Evolutionary conservation across 2,113 vertebrate genomes (phyloP), one percentile per base, ranked within the genome.

Genomic region (Chlamydotis undulata): DNA sequence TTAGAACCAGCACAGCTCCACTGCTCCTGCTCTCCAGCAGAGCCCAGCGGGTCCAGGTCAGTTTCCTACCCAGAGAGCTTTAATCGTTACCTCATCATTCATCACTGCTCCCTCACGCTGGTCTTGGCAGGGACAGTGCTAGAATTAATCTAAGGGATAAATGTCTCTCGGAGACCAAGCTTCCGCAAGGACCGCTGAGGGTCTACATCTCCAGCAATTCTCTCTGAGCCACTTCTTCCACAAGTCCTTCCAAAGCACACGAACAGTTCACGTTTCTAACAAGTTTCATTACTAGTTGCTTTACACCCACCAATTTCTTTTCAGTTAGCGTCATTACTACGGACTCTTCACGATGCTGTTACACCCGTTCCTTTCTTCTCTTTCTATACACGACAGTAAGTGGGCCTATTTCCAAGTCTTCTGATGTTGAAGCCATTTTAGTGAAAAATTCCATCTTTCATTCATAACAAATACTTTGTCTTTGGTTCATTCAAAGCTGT

Each of bases 291-390:
- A 22, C 65, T 26, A 4, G 13, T 5, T 10, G 13, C 19, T 63
- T 39, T 14, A 9, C 0, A 14, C 31, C 39, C 73, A 15, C 19
- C 2, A 1, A 16, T 15, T 75, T 23, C 49, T 23, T 3, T 7
- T 4, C 67, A 61, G 6, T 29, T 5, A 19, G 8, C 25, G 63
- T 33, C 50, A 11, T 11, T 12, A 37, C 73, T 15, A 8, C 10
- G 13, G 33, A 9, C 14, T 52, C 23, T 24, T 31, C 43, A 59
- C 4, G 13, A 55, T 8, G 37, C 52, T 28, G 25, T 35, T 37
- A 47, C 17, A 31, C 39, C 50, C 24, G 13, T 9, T 5, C 22
- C 23, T 56, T 9, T 28, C 23, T n/a, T 31, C 49, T 50, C 41
- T 53, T 22, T 9, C 19, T 35, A 4, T 7, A 13, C 10, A 24